These are phyloP conservation scores for Poecile atricapillus DNA, from an alignment of 2,113 vertebrate species.

Conservation along the genomic window DNA sequence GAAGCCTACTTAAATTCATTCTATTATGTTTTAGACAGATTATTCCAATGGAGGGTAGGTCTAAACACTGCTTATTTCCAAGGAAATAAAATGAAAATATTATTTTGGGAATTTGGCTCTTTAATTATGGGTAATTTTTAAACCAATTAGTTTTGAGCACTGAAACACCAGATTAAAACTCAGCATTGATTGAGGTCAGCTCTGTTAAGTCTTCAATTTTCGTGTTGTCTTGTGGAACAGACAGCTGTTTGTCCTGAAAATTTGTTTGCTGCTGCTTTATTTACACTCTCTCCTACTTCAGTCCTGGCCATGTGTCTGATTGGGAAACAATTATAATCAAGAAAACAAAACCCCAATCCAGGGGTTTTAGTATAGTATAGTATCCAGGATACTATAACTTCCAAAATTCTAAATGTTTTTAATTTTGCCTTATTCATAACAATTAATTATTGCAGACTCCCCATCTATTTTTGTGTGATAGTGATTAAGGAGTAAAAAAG, in stretches of 20 bases:
- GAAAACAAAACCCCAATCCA: not conserved
- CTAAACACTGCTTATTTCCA: not conserved
- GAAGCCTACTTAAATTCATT: not conserved
- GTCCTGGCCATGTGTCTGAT: not conserved
- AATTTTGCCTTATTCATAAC: not conserved
- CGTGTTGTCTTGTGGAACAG: not conserved
- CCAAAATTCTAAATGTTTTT: not conserved
- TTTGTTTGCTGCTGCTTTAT: not conserved
- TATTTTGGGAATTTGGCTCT: not conserved
- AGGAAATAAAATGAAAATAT: not conserved
- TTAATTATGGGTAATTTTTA: constrained; percentile 28
- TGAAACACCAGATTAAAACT: not conserved
- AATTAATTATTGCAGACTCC: not conserved
- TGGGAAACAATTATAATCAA: not conserved
- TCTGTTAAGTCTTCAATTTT: not conserved
- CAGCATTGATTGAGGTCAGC: not conserved
- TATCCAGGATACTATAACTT: not conserved
- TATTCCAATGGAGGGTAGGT: not conserved
- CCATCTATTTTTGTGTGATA: not conserved
- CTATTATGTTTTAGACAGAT: not conserved
- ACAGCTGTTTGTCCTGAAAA: not conserved
- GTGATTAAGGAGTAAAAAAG: not conserved
- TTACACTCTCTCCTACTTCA: not conserved
- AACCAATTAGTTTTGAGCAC: not conserved
- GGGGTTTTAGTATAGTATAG: too few relatives aligned